phyloP scores from a whole-genome alignment of 2,888 invertebrate genomes.

The Drosophila seclusa region DNA sequence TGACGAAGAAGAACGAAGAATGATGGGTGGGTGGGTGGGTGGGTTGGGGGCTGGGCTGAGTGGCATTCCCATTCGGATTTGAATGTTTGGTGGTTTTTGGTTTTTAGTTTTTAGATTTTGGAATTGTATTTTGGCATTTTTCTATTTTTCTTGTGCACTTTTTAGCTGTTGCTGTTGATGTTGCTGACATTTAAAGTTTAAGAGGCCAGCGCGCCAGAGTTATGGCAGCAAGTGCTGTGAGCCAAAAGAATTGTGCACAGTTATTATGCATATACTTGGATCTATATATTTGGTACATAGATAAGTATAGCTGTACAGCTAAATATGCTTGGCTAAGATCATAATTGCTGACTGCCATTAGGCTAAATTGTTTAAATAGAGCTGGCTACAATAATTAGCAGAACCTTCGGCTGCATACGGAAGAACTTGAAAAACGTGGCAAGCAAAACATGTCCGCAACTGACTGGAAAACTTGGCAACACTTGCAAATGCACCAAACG shows the following conservation, averaged over 20 bases:
- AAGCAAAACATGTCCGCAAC: not conserved
- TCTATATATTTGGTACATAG: not conserved
- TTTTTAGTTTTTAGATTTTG: constrained; percentile 3
- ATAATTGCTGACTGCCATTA: constrained; percentile 52
- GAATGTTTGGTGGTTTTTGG: constrained; percentile 7
- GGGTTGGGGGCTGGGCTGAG: not conserved
- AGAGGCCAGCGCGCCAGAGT: constrained; percentile 64
- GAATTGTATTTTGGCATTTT: constrained; percentile 29
- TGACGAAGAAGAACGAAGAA: not conserved
- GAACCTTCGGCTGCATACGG: constrained; percentile 49
- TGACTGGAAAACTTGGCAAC: constrained; percentile 1
- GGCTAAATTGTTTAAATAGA: constrained; percentile 33
- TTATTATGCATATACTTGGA: not conserved
- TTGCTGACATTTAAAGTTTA: constrained; percentile 81
- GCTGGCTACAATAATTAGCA: constrained; percentile 46
- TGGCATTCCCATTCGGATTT: constrained; percentile 46
- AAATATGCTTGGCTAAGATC: not conserved
- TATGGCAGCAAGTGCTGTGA: constrained; percentile 37
- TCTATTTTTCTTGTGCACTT: constrained; percentile 30
- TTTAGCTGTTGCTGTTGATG: constrained; percentile 26
- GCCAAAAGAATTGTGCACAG: constrained; percentile 6
- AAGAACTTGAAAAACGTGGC: constrained; percentile 53
- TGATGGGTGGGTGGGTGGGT: not conserved
- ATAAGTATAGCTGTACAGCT: not conserved
- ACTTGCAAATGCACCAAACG: constrained; percentile 4